phyloP scores from a whole-genome alignment of 2,888 invertebrate genomes.

The Patella pellucida region DNA sequence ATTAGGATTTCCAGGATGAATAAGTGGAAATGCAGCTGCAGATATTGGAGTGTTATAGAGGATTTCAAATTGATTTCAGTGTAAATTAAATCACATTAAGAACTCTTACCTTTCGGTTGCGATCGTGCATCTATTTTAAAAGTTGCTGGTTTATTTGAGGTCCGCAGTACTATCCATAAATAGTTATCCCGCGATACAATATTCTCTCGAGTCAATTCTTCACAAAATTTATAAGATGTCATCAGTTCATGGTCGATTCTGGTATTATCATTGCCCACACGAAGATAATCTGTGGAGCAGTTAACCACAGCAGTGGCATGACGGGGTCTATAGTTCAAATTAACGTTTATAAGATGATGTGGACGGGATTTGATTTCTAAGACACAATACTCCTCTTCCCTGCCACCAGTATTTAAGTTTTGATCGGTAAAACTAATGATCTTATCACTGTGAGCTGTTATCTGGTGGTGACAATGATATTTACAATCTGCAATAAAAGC shows the following conservation, averaged over 20 bases:
- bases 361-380: constrained; percentile 13
- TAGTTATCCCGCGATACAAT: constrained; percentile 44
- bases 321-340: constrained; percentile 10
- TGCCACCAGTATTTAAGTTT: neutral
- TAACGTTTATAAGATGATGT: neutral
- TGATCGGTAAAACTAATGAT: too few relatives aligned
- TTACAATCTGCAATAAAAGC: too few relatives aligned
- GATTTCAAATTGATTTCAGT: neutral
- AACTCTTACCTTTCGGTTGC: constrained; percentile 24
- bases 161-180: constrained; percentile 45
- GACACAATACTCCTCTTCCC: constrained; percentile 11
- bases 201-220: constrained; percentile 33
- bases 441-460: too few relatives aligned
- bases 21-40: too few relatives aligned
- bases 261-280: constrained; percentile 43
- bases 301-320: neutral
- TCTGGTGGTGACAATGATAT: too few relatives aligned
- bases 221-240: constrained; percentile 53
- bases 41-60: too few relatives aligned
- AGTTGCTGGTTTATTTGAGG: constrained; percentile 12
- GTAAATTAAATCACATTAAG: neutral
- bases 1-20: too few relatives aligned
- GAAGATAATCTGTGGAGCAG: constrained; percentile 35
- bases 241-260: constrained; percentile 34
- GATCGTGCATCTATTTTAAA: constrained; percentile 26